Evolutionary conservation across 2,888 invertebrate species (phyloP).

Genomic region (Drosophila sordidula): DNA sequence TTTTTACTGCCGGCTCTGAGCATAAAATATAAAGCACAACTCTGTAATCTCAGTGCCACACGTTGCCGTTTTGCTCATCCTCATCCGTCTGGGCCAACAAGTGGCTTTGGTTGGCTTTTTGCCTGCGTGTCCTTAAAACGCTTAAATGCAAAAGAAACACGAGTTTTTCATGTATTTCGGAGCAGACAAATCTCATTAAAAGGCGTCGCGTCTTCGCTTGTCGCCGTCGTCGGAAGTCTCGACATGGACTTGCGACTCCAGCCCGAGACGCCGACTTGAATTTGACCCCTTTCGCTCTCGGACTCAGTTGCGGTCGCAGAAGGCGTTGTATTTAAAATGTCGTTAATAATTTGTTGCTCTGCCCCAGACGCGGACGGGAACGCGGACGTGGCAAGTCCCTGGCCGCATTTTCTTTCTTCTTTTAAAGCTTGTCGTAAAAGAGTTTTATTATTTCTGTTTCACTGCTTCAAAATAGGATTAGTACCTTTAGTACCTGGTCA

Average conservation of each 20-base stretch:
- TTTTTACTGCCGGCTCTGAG: conserved; percentile 65
- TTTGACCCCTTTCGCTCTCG: conserved; percentile 61
- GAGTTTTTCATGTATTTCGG: conserved; percentile 68
- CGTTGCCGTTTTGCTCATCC: conserved; percentile 39
- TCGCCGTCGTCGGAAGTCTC: conserved; percentile 32
- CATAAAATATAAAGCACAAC: conserved; percentile 68
- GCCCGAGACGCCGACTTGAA: conserved; percentile 8
- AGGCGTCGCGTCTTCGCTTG: conserved; percentile 70
- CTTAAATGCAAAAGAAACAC: conserved; percentile 64
- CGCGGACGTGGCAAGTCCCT: conserved; percentile 33
- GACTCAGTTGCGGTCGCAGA: conserved; percentile 29
- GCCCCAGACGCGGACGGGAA: conserved; percentile 29
- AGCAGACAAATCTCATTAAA: conserved; percentile 80
- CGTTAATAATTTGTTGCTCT: conserved; percentile 81
- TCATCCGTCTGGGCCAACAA: conserved; percentile 32
- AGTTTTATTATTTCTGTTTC: conserved; percentile 73
- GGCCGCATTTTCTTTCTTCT: conserved; percentile 25
- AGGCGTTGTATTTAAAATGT: conserved; percentile 80
- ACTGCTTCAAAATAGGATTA: conserved; percentile 73
- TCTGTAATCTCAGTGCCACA: conserved; percentile 34
- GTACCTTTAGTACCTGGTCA: conserved; percentile 54
- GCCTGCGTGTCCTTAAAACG: conserved; percentile 72
- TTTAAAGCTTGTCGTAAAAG: conserved; percentile 71
- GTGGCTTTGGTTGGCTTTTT: conserved; percentile 26
- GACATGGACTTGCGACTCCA: conserved; percentile 3